Evolutionary conservation across 2,113 vertebrate species (phyloP), one percentile per base, ranked within the genome.

Genomic region (Benitochromis conjunctus): DNA sequence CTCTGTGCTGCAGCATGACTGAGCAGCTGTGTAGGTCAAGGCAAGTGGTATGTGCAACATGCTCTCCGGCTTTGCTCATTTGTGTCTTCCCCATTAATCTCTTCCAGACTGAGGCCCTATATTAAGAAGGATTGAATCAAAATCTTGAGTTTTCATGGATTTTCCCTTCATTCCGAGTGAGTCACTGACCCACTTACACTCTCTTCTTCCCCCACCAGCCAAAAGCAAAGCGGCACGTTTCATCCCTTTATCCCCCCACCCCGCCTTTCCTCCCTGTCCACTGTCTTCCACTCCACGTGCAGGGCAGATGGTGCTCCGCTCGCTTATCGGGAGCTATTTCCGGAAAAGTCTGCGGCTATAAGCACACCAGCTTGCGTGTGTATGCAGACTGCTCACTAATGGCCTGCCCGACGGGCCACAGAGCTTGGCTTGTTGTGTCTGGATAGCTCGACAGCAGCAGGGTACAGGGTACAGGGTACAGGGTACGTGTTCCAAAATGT

Each of bases 321-420:
- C 83, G 64, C 69, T 80, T 82, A 89, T 90, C 66, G 18, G 82
- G 85, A 81, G 87, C 90, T 94, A 89, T 93, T 94, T 94, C 76
- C 16, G 53, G 88, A 38, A 64, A 84, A 16, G 56, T 86, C 79
- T 81, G 79, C 85, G 81, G 64, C 84, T 31, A 24, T 3, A 19
- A 48, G 60, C 41, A 4, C 8, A 24, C 26, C 69, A 38, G 82
- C 62, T 77, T 83, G 86, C 55, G 76, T 78, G 80, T 18, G 71
- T 62, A 48, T 12, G 80, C 74, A 89, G 76, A 87, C 58, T 81
- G 87, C 69, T 83, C 74, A 92, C 79, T 54, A 19, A 77, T 18
- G 9, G 38, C 64, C n/a, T 14, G 69, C 34, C 57, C 21, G 66
- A 62, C 7, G 12, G 69, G 43, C 66, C 43, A 11, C 48, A 21